Evolutionary conservation across 2,797 vertebrate species (phyloP), one percentile per base, ranked within the genome.

Genomic region (Menidia menidia): DNA sequence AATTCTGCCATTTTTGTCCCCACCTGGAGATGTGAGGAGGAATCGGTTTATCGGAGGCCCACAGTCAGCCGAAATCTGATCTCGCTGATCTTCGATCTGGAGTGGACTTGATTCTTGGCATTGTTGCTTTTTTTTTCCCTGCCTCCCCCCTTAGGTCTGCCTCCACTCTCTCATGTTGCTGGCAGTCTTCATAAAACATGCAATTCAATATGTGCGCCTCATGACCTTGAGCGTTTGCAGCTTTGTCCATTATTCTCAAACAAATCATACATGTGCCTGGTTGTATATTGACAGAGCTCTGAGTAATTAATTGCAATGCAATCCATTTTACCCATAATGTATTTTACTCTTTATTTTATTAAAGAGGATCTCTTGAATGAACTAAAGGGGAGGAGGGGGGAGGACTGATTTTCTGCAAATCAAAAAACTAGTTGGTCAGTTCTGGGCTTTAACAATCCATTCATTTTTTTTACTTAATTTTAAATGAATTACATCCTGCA

Each of bases 131-230:
- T 70, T 45, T 61, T 18, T 60, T 1, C 43, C 10, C 68, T 19
- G 10, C 10, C 41, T 51, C 25, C 16, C 39, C 39, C n/a, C 32
- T 41, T 8, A 44, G 15, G 25, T 54, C 48, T 71, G 3, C 32
- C 31, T 33, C 6, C 2, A 25, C 48, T 52, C 53, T 54, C 14
- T 61, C 11, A 53, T 71, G 58, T 62, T 71, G 19, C 19, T 54
- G 33, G n/a, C 58, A 50, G 25, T 60, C 41, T 51, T 69, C 50
- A 59, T 72, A 55, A 77, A 77, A 81, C 64, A 71, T 60, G 18
- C 62, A 74, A 56, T 71, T 77, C 19, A 64, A 57, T 67, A 69
- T 4, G 43, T 16, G 19, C 50, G 57, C 10, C 51, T 51, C 62
- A 63, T 74, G 74, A 84, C 68, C 55, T 60, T 39, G 57, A 72